These are phyloP conservation scores for Eupeodes latifasciatus DNA, from an alignment of 2,888 invertebrate genomes.

Conservation along the genomic window DNA sequence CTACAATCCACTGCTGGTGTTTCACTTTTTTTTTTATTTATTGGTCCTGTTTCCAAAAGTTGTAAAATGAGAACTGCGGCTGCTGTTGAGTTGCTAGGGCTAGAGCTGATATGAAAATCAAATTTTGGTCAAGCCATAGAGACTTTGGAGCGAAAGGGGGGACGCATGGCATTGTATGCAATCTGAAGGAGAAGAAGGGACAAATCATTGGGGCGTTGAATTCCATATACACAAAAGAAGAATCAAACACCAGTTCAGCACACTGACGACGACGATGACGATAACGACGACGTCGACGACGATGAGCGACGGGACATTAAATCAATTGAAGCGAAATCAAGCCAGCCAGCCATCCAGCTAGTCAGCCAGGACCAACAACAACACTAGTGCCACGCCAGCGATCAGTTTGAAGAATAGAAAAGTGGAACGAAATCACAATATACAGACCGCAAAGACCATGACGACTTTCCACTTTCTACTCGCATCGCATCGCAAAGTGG, in stretches of 20 bases:
- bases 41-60: constrained; percentile 29
- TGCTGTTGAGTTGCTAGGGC: constrained; percentile 54
- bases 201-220: constrained; percentile 4
- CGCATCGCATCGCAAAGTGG: too few relatives aligned
- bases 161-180: not conserved
- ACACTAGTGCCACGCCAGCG: not conserved
- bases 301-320: constrained; percentile 44
- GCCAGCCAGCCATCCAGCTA: constrained; percentile 2
- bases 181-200: not conserved
- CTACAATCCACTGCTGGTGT: constrained; percentile 29
- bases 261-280: not conserved
- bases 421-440: constrained; percentile 49
- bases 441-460: constrained; percentile 52
- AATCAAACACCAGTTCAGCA: constrained; percentile 19
- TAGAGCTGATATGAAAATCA: constrained; percentile 69
- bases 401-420: constrained; percentile 35
- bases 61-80: constrained; percentile 69
- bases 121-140: constrained; percentile 57
- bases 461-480: constrained; percentile 22
- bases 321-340: constrained; percentile 57
- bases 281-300: not conserved
- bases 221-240: constrained; percentile 32
- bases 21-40: constrained; percentile 15
- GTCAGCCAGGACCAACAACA: too few relatives aligned
- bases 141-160: not conserved